Percentiles rank a stretch among this genome's conserved stretches.
phyloP scores from a whole-genome alignment of 2,797 vertebrate genomes.

The Syndactyla subalaris region DNA sequence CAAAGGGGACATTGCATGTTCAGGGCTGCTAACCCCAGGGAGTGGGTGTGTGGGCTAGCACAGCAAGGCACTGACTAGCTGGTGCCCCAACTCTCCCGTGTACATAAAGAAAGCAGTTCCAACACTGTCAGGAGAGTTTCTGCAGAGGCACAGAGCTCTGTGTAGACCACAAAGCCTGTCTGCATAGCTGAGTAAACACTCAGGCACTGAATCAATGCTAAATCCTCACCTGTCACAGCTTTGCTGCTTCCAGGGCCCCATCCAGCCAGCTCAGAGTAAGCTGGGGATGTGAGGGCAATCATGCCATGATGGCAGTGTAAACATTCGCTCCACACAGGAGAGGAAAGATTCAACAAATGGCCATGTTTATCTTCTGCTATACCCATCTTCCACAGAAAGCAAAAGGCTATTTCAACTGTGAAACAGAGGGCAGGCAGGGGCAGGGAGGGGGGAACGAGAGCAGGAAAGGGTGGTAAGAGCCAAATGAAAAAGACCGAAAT shows the following conservation, averaged over 20 bases:
- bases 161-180: not conserved
- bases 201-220: not conserved
- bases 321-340: not conserved
- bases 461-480: not conserved
- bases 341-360: conserved; percentile 45
- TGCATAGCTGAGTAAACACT: not conserved
- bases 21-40: not conserved
- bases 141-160: not conserved
- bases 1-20: fast-evolving
- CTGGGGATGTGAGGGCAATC: not conserved
- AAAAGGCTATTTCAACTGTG: conserved; percentile 4
- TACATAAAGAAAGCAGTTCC: fast-evolving
- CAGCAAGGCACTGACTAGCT: not conserved
- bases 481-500: not conserved
- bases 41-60: not conserved
- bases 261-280: not conserved
- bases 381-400: not conserved
- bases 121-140: not conserved
- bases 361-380: conserved; percentile 22
- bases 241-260: not conserved
- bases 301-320: not conserved
- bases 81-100: not conserved
- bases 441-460: not conserved
- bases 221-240: conserved; percentile 2
- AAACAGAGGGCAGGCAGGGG: not conserved